Evolutionary conservation across 2,797 vertebrate genomes (phyloP).

Genomic region (Smutsia temminckii): DNA sequence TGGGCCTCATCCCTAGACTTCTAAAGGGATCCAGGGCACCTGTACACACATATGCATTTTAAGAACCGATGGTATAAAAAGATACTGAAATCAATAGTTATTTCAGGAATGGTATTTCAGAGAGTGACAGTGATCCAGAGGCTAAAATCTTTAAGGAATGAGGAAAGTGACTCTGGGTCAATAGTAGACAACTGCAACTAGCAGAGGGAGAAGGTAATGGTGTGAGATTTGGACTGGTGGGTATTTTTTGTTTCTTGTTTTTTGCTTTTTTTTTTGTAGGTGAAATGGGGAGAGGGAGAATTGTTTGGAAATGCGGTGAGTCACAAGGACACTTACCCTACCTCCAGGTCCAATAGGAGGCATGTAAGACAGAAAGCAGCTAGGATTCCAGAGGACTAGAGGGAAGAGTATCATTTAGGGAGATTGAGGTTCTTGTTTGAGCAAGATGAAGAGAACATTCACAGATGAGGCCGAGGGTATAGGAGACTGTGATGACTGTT

Average conservation of each 20-base stretch:
- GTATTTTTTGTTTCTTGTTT: background rate
- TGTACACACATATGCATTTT: background rate
- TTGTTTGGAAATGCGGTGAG: background rate
- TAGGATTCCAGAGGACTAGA: background rate
- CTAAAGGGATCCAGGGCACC: background rate
- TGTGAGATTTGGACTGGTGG: background rate
- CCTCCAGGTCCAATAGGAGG: background rate
- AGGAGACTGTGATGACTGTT: background rate
- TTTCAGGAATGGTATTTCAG: background rate
- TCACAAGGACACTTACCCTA: background rate
- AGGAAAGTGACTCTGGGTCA: background rate
- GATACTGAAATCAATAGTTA: background rate
- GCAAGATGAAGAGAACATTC: slow-evolving; percentile 20
- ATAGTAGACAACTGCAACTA: background rate
- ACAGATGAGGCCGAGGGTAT: background rate
- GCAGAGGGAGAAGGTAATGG: background rate
- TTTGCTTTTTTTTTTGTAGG: background rate
- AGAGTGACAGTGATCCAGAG: background rate
- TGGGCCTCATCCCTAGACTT: background rate
- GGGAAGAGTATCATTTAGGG: background rate
- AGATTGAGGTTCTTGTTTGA: slow-evolving; percentile 6
- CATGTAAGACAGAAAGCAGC: background rate
- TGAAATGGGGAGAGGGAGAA: background rate
- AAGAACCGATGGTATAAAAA: background rate
- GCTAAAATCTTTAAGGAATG: background rate